Base-by-base conservation (phyloP, 2,113 vertebrate genomes). In the Ictalurus punctatus region DNA sequence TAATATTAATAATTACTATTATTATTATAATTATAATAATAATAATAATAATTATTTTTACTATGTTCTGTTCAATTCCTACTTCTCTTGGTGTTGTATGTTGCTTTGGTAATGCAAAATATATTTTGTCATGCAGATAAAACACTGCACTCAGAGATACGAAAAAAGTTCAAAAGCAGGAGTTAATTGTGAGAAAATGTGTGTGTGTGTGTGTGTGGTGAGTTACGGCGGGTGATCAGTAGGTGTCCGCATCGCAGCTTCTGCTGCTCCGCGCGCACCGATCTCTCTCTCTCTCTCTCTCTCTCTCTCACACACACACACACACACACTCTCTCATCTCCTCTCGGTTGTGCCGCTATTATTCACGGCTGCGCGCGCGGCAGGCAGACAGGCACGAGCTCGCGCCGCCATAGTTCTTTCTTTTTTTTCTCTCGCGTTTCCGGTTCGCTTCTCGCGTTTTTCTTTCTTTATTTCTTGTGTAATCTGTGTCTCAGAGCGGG, bases 161-260 rank as follows among this genome's bases (percentile, higher is more conserved):
- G 40, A 40, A 2, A 40, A 40, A 40, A 40, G 40, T 40, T 40
- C 40, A 40, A 40, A 40, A 40, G 74, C 19, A 19, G 17, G n/a
- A 34, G 25, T 25, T 65, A 27, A 65, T 7, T 65, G 63, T 25
- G 58, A 19, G 17, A 56, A 48, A 48, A 13, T 17, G 56, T 58
- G 56, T 69, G 67, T 63, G 61, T 63, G 61, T 34, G 34, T 69
- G 67, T 63, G 61, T 63, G 61, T 30, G 61, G 73, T 21, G 8
- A 44, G 34, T 76, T 76, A 44, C 73, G 34, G 37, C 37, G 73
- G 73, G 73, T 44, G 97, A 95, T 96, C 96, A 95, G 96, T 94
- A 96, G 97, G 96, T 97, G 97, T 96, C 96, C 97, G 93, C 97
- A 97, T 94, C 97, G 94, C 95, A 91, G 96, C 97, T 96, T 95